Base-by-base conservation (phyloP, 1,140 invertebrate species). In the Lucilia sericata region DNA sequence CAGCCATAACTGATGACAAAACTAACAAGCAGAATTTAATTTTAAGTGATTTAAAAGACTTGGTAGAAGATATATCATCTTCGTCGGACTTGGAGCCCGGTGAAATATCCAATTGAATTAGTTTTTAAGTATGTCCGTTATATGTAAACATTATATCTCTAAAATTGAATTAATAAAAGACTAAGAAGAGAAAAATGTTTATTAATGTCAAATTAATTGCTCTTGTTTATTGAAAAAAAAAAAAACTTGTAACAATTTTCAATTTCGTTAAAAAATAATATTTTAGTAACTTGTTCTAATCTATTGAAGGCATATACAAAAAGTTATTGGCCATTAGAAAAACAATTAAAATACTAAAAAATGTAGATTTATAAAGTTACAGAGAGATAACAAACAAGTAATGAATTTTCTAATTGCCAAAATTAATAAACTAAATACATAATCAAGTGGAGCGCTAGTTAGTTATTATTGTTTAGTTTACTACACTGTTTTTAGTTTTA, bases 1-100 rank as follows among this genome's bases (percentile, higher is more conserved):
- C 65, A 42, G 34, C 25, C 5, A 36, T 8, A 49, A 19, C 12
- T 19, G n/a, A 80, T 12, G 60, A 65, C 42, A 60, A 83, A 51
- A 5, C n/a, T 8, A 51, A 25, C 13, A 49, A 19, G n/a, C 13
- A 80, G 47, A 83, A 49, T 36, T 21, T 34, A 65, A 70, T 84
- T 19, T 47, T 84, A 55, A 80, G 34, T 5, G 82, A 86, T 51
- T 74, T 86, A 47, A 84, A 84, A 83, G 85, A 86, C 83, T 84
- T 84, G 19, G 83, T 86, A 8, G 85, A 86, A 80, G 84, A 86
- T 84, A 83, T 86, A 2, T 86, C 85, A 10, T 86, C 85, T 5
- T 74, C 55, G 5, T 84, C 85, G 0, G 85, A 86, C 47, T 70
- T 86, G 36, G 85, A 86, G 70, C 84, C 85, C 49, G 85, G 85